phyloP scores from a whole-genome alignment of 2,888 invertebrate genomes.

The Matsumyia berberina region DNA sequence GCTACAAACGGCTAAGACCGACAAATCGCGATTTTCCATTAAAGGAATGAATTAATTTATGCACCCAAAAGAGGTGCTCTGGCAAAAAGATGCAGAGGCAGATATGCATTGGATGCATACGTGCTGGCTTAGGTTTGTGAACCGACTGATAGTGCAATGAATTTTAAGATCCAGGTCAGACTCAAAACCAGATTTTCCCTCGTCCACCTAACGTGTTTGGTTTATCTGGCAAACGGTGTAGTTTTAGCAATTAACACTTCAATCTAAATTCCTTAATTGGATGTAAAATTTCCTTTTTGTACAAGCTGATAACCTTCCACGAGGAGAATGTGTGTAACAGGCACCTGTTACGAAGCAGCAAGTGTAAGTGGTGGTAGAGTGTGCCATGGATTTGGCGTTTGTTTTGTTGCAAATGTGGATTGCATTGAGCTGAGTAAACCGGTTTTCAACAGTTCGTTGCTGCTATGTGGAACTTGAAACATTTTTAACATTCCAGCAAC shows the following conservation, averaged over 20 bases:
- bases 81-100: conserved; percentile 43
- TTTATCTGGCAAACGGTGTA: conserved; percentile 42
- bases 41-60: conserved; percentile 71
- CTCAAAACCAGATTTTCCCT: conserved; percentile 8
- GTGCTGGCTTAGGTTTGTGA: conserved; percentile 23
- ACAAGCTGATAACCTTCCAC: conserved; percentile 58
- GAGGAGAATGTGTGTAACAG: conserved; percentile 21
- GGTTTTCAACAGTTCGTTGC: not conserved
- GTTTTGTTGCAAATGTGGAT: not conserved
- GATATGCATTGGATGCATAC: conserved; percentile 40
- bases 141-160: conserved; percentile 9
- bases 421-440: not conserved
- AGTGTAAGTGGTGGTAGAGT: not conserved
- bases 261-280: conserved; percentile 39
- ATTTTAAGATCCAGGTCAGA: conserved; percentile 37
- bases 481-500: not conserved
- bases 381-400: not conserved
- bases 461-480: not conserved
- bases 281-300: conserved; percentile 50
- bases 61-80: conserved; percentile 53
- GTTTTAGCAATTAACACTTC: conserved; percentile 61
- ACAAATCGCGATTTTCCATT: conserved; percentile 68
- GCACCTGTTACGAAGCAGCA: conserved; percentile 15
- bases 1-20: conserved; percentile 36
- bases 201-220: conserved; percentile 33